These are phyloP conservation scores for Oegoconia quadripuncta DNA, from an alignment of 2,888 invertebrate species.

Conservation along the genomic window DNA sequence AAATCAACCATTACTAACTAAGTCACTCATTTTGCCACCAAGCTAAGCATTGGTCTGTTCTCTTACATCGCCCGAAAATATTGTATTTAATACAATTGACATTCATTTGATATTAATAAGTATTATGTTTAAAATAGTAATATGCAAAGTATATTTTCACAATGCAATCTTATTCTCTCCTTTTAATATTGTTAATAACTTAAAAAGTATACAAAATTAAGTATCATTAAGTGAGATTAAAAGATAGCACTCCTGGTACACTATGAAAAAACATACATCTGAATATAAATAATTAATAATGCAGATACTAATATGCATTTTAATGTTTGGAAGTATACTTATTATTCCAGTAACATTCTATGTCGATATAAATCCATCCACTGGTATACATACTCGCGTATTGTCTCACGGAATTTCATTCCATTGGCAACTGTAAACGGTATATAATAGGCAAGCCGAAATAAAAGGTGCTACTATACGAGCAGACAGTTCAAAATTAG, in stretches of 20 bases:
- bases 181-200: conserved; percentile 65
- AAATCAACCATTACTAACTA: conserved; percentile 34
- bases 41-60: conserved; percentile 51
- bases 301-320: conserved; percentile 3
- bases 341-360: conserved; percentile 2
- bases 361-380: neutral
- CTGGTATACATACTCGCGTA: neutral
- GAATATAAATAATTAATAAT: conserved; percentile 18
- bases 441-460: conserved; percentile 18
- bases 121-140: conserved; percentile 42
- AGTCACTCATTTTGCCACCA: conserved; percentile 35
- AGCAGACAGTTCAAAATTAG: conserved; percentile 40
- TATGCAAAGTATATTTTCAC: conserved; percentile 64
- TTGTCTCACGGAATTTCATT: conserved; percentile 50
- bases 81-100: conserved; percentile 76
- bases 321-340: neutral
- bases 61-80: conserved; percentile 47
- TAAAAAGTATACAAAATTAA: conserved; percentile 51
- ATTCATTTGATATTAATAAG: conserved; percentile 35
- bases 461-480: conserved; percentile 29
- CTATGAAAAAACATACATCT: conserved; percentile 17
- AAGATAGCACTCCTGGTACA: conserved; percentile 23
- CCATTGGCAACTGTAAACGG: conserved; percentile 29
- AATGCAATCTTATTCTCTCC: conserved; percentile 78
- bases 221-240: conserved; percentile 22